These are phyloP conservation scores for Psophia crepitans DNA, from an alignment of 2,113 vertebrate genomes.

Conservation along the genomic window DNA sequence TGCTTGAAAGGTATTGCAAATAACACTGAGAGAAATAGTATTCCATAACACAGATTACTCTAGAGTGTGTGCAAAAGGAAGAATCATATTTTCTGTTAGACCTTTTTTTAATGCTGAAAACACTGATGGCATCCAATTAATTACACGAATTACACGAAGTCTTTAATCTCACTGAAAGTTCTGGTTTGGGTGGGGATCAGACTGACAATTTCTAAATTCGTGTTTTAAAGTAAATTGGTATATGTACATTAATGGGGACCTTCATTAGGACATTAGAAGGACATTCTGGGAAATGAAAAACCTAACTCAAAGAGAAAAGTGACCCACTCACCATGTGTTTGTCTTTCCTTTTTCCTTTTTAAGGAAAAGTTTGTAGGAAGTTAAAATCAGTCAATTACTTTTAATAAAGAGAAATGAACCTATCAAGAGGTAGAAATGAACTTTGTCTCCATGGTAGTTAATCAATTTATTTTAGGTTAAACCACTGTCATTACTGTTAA, in stretches of 20 bases:
- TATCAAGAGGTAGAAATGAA: background rate
- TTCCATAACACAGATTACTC: background rate
- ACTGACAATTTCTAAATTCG: background rate
- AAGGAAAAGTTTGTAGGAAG: background rate
- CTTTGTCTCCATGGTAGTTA: background rate
- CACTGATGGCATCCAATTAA: background rate
- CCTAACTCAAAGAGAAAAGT: background rate
- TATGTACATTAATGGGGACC: background rate
- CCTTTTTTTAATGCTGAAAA: background rate
- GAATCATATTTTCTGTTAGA: background rate
- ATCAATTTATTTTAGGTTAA: slow-evolving; percentile 5
- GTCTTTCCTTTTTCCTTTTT: background rate
- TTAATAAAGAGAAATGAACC: slow-evolving; percentile 1
- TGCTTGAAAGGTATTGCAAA: background rate
- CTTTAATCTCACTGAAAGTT: background rate
- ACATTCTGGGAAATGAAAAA: background rate
- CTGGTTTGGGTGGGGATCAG: background rate
- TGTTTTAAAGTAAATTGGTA: background rate
- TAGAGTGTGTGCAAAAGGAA: background rate
- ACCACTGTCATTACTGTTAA: background rate
- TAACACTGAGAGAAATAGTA: background rate
- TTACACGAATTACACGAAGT: background rate
- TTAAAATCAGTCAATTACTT: background rate
- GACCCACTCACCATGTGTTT: background rate
- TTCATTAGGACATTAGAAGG: background rate